phyloP scores from a whole-genome alignment of 2,113 vertebrate genomes.

The Bothrops jararaca region DNA sequence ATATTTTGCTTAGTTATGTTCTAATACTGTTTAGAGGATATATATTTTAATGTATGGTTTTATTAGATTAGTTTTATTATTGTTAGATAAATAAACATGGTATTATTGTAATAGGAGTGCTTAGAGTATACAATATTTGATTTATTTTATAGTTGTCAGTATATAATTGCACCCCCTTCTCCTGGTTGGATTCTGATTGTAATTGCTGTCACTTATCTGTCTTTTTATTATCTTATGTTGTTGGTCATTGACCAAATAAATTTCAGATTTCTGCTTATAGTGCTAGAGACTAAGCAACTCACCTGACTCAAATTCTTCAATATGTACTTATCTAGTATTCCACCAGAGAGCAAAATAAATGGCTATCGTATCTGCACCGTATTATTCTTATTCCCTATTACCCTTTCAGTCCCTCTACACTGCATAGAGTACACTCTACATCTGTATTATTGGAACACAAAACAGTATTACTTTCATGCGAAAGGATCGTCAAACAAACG shows the following conservation, averaged over 20 bases:
- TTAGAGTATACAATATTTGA: not conserved
- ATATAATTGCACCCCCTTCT: not conserved
- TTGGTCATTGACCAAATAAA: not conserved
- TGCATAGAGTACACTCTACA: not conserved
- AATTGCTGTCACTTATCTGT: not conserved
- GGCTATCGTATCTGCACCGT: not conserved
- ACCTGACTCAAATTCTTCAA: not conserved
- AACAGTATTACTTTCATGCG: conserved; percentile 1
- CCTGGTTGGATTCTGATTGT: not conserved
- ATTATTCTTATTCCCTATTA: not conserved
- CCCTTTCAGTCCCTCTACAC: not conserved
- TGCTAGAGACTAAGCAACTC: not conserved
- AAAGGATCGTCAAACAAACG: not conserved
- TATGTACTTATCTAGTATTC: not conserved
- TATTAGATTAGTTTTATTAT: not conserved
- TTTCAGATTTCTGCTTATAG: not conserved
- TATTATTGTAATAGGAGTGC: not conserved
- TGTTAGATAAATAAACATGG: not conserved
- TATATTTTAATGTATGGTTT: not conserved
- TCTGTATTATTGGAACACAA: not conserved
- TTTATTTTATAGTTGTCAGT: not conserved
- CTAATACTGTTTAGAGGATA: not conserved
- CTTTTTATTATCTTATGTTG: not conserved
- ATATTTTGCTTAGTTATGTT: not conserved
- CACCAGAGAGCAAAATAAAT: not conserved